These are phyloP conservation scores for Cyrtodaria siliqua DNA, from an alignment of 2,888 invertebrate species.

Conservation along the genomic window DNA sequence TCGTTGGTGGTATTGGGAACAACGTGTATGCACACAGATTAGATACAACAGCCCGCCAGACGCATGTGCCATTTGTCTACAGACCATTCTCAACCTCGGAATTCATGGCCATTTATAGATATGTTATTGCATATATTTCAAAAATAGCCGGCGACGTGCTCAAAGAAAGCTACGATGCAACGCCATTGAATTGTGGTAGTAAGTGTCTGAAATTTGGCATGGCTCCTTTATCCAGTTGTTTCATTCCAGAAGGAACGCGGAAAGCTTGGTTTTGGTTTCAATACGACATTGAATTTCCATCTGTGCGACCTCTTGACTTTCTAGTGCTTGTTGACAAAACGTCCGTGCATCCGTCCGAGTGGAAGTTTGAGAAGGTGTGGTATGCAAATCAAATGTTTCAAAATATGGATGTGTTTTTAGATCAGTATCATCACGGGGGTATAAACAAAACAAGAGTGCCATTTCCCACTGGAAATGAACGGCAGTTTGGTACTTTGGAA, in stretches of 20 bases:
- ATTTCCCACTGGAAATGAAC: slow-evolving; percentile 64
- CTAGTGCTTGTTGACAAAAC: slow-evolving; percentile 80
- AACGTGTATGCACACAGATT: slow-evolving; percentile 64
- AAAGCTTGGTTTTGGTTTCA: slow-evolving; percentile 81
- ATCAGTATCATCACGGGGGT: slow-evolving; percentile 62
- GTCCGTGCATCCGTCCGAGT: slow-evolving; percentile 65
- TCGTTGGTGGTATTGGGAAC: slow-evolving; percentile 75
- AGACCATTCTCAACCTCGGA: slow-evolving; percentile 79
- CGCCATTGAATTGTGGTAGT: slow-evolving; percentile 65
- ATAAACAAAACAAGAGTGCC: slow-evolving; percentile 73
- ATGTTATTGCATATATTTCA: slow-evolving; percentile 64
- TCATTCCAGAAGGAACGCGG: slow-evolving; percentile 67
- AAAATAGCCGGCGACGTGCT: slow-evolving; percentile 68
- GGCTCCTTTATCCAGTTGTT: slow-evolving; percentile 78
- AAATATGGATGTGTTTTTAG: slow-evolving; percentile 68
- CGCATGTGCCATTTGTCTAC: slow-evolving; percentile 74
- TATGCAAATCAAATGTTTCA: slow-evolving; percentile 76
- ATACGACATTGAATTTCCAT: slow-evolving; percentile 77
- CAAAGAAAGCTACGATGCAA: slow-evolving; percentile 77
- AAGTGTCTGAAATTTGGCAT: slow-evolving; percentile 77
- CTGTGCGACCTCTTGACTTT: slow-evolving; percentile 80
- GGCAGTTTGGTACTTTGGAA: slow-evolving; percentile 70
- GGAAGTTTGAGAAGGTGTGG: slow-evolving; percentile 78
- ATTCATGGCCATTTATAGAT: slow-evolving; percentile 71
- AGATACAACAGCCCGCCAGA: slow-evolving; percentile 64